Base-by-base conservation (phyloP, 2,113 vertebrate species). In the Cyprinodon tularosa region DNA sequence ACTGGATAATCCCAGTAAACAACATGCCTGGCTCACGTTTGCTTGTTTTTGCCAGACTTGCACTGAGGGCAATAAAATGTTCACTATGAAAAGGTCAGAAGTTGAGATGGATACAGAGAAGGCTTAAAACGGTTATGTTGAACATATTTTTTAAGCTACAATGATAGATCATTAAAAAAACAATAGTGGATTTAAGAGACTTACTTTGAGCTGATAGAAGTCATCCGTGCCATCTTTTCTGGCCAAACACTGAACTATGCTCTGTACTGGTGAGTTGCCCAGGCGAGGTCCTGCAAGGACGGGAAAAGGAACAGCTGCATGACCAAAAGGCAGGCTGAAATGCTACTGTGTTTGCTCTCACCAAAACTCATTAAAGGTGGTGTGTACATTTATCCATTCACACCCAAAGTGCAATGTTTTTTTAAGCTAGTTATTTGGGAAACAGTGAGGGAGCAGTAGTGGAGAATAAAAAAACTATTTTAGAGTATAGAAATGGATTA, bases 141-240 rank as follows among this genome's bases (percentile, higher is more conserved):
- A 59, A 48, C 42, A 60, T 14, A 74, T 20, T 2, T 0, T 15
- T 62, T 13, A 39, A 72, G 37, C 0, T 59, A 12, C 0, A 0
- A 68, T 62, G 47, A 12, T 11, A 6, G 48, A 4, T 62, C 37
- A 66, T 12, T 37, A 29, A 70, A 61, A 44, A 15, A 62, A 12
- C 57, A 14, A 7, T 17, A 13, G 14, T 37, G 66, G 53, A 11
- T 29, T 6, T 0, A 1, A 42, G 60, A 76, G 3, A 88, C 76
- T 96, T 90, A 98, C 98, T 96, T 99, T 99, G 67, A 99, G 95
- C 90, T 99, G 98, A 90, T 99, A 99, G 76, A 99, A 99, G 92
- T 99, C 98, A 87, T 99, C 98, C 0, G 97, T 99, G 87, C 98
- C 97, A 20, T 99, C 98, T 90, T 97, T 99, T 84, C 98, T 96